phyloP scores from a whole-genome alignment of 2,888 invertebrate genomes.

The Coremacera marginata region DNA sequence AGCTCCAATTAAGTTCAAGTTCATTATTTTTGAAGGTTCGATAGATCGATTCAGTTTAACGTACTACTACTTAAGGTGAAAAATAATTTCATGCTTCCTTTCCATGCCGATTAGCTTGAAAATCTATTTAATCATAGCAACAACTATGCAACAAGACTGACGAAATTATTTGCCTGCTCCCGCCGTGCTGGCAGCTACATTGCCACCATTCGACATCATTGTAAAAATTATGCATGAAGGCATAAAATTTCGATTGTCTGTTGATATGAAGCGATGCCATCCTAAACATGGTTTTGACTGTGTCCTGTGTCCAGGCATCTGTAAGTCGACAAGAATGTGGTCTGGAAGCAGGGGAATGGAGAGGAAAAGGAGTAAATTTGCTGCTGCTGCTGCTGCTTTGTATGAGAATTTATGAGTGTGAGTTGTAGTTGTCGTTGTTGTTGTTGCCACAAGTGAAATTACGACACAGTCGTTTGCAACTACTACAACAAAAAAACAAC shows the following conservation, averaged over 20 bases:
- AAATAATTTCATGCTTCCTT: conserved; percentile 21
- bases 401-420: background rate
- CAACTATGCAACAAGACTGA: background rate
- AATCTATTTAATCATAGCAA: background rate
- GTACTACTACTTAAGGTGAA: conserved; percentile 1
- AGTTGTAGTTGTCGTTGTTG: background rate
- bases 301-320: too few relatives aligned
- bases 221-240: conserved; percentile 19
- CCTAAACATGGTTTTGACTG: too few relatives aligned
- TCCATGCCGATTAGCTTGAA: too few relatives aligned
- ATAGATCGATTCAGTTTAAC: background rate
- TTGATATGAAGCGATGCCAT: background rate
- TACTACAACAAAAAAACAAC: background rate
- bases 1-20: conserved; percentile 11
- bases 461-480: conserved; percentile 12
- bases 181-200: conserved; percentile 4
- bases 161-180: conserved; percentile 24
- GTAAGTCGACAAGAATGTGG: too few relatives aligned
- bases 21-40: background rate
- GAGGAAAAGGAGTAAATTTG: background rate
- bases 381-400: background rate
- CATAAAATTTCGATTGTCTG: conserved; percentile 27
- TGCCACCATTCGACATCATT: conserved; percentile 2
- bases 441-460: conserved; percentile 19
- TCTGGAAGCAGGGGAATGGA: too few relatives aligned